A percentile compares a stretch with the other conserved stretches of the same genome.
phyloP scores from a whole-genome alignment of 1,140 invertebrate species.

The Glossosoma conforme region DNA sequence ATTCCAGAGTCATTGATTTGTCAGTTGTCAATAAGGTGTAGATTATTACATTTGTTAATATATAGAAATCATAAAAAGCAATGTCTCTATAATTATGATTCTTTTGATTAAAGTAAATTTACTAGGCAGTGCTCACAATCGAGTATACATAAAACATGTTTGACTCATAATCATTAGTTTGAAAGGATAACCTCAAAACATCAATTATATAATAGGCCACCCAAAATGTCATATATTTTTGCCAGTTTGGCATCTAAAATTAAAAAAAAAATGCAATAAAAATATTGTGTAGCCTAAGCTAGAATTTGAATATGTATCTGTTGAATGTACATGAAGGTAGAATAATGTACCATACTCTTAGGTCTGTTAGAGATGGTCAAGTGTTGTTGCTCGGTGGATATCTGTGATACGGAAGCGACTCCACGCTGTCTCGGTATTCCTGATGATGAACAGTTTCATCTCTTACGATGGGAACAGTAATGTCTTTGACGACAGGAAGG shows the following conservation, averaged over 20 bases:
- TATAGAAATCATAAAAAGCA: too few species aligned
- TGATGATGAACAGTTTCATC: too few species aligned
- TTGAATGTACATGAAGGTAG: conserved; percentile 3
- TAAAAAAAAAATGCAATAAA: conserved; percentile 7
- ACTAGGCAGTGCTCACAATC: not conserved
- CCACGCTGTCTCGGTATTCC: not conserved
- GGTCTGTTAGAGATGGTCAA: not conserved
- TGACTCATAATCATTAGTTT: not conserved
- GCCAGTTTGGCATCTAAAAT: conserved; percentile 4
- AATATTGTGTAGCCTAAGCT: conserved; percentile 4
- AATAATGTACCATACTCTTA: conserved; percentile 1
- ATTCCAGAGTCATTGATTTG: too few species aligned
- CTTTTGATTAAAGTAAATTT: not conserved
- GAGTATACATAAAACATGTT: not conserved
- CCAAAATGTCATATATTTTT: not conserved
- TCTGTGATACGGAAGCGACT: not conserved
- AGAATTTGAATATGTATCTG: conserved; percentile 4
- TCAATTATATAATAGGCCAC: not conserved
- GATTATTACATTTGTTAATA: too few species aligned
- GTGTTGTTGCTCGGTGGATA: not conserved
- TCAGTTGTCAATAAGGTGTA: too few species aligned
- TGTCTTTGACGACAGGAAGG: too few species aligned
- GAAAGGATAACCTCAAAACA: not conserved
- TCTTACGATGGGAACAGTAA: too few species aligned
- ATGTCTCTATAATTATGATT: not conserved